Evolutionary conservation across 2,797 vertebrate species (phyloP).

Genomic region (Ctenopoma kingsleyae): DNA sequence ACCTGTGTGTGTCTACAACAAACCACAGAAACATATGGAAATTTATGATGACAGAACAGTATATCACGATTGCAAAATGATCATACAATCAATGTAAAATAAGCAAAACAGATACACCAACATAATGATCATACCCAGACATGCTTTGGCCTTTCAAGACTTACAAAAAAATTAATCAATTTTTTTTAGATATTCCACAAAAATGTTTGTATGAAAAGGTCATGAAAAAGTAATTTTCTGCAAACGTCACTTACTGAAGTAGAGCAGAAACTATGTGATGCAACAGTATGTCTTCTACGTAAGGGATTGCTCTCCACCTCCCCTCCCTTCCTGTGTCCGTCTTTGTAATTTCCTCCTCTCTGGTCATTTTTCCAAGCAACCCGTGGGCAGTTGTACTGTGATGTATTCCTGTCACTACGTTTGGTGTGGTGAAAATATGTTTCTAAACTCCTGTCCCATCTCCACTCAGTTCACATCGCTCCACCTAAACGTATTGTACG

Average conservation of each 20-base stretch:
- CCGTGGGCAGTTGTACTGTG: constrained; percentile 10
- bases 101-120: constrained; percentile 10
- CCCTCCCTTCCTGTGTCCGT: constrained; percentile 49
- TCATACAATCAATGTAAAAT: not conserved
- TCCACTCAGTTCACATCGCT: not conserved
- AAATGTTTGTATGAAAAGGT: constrained; percentile 3
- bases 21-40: constrained; percentile 22
- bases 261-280: constrained; percentile 38
- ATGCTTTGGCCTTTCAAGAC: not conserved
- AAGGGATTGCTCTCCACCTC: constrained; percentile 29
- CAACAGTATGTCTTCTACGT: constrained; percentile 46
- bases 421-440: constrained; percentile 13
- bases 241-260: constrained; percentile 29
- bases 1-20: constrained; percentile 24
- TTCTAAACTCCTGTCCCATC: constrained; percentile 16
- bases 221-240: not conserved
- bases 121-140: constrained; percentile 1
- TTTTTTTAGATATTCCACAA: not conserved
- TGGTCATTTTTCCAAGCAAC: constrained; percentile 58
- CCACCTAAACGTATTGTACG: not conserved
- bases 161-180: no score
- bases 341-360: constrained; percentile 63
- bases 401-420: constrained; percentile 46
- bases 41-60: constrained; percentile 21
- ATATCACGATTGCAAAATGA: constrained; percentile 18